Evolutionary conservation across 2,113 vertebrate genomes (phyloP), one percentile per base, ranked within the genome.

Genomic region (Azemiops feae): DNA sequence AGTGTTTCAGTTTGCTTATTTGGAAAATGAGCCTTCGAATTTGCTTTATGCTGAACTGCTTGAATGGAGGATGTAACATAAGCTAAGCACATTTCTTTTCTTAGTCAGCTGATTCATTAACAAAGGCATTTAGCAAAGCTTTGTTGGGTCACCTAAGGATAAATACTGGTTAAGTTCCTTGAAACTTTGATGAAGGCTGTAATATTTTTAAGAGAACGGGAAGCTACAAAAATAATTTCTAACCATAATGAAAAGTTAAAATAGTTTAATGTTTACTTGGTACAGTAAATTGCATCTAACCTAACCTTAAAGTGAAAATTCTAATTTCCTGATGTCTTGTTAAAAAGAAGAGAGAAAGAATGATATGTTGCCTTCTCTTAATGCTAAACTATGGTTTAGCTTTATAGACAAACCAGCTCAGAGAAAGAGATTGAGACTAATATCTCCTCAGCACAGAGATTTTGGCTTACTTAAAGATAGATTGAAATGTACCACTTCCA

Each of bases 41-140:
- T 81, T 81, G 74, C 34, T 81, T 81, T 43, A 18, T 30, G 58
- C 53, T 92, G 74, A 30, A 18, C 30, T 57, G 27, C n/a, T 45
- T 85, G 34, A 57, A 86, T n/a, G 91, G 60, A 85, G 25, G 53
- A 86, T 8, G 39, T 45, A 57, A 43, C 53, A 58, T 57, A 91
- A 91, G 81, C 45, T 53, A 87, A n/a, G 8, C 47, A 55, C 85
- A 91, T 57, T 91, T 30, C 53, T 87, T 20, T 60, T 47, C 53
- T 91, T 91, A 91, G 45, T 85, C 91, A 91, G 54, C 22, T 20
- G 53, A 58, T 57, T 57, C 57, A 57, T 91, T 27, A 86, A 86
- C 57, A 86, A 57, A 47, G 53, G 39, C 53, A 85, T 85, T 91
- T 91, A 54, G 90, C 69, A 91, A 54, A 91, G 74, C 52, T 91